A percentile compares a stretch with the other conserved stretches of the same genome.
These are phyloP conservation scores for Abrostola triplasia DNA, from an alignment of 2,888 invertebrate species.

Conservation along the genomic window DNA sequence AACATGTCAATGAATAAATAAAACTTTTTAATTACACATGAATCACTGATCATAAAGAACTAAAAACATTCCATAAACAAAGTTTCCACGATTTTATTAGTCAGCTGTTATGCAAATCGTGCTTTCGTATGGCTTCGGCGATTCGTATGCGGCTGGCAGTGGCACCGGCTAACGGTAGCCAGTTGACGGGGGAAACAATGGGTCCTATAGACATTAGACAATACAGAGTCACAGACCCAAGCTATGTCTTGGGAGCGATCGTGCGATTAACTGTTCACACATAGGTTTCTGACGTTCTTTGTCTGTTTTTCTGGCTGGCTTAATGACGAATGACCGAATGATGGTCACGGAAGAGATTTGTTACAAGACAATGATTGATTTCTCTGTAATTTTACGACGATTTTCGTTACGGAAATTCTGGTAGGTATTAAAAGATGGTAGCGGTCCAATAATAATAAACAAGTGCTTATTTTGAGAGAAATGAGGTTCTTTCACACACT, in stretches of 20 bases:
- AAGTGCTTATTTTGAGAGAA: too few species aligned
- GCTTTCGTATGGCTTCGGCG: slow-evolving; percentile 42
- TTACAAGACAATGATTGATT: not conserved
- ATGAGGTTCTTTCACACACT: too few species aligned
- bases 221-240: slow-evolving; percentile 19
- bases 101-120: slow-evolving; percentile 53
- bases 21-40: too few species aligned
- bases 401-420: not conserved
- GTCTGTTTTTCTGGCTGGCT: slow-evolving; percentile 26
- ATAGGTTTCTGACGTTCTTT: slow-evolving; percentile 26
- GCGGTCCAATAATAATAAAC: too few species aligned
- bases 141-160: slow-evolving; percentile 68
- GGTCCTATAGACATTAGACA: slow-evolving; percentile 20
- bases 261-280: slow-evolving; percentile 31
- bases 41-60: too few species aligned
- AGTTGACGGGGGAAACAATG: slow-evolving; percentile 66
- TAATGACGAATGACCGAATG: slow-evolving; percentile 24
- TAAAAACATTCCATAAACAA: slow-evolving; percentile 29
- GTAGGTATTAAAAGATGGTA: too few species aligned
- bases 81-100: slow-evolving; percentile 37
- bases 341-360: not conserved
- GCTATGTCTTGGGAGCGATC: slow-evolving; percentile 41
- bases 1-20: too few species aligned
- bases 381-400: not conserved
- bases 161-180: slow-evolving; percentile 68